Conservation (phyloP, 2,797 vertebrate species). For the Enteromius treurensis region DNA sequence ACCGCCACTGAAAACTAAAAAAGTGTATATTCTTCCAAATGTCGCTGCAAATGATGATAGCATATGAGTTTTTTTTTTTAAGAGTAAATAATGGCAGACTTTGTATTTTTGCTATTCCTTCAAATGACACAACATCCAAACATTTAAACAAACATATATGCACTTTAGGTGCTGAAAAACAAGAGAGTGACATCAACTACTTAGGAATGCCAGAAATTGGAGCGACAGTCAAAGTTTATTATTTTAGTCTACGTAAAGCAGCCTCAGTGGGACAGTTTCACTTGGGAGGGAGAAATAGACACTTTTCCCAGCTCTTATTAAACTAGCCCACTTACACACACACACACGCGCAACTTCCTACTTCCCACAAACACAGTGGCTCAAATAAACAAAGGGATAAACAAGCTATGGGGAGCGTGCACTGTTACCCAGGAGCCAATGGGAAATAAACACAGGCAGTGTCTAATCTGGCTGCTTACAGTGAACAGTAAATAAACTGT, state of each 20-base stretch:
- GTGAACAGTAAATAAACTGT: slow-evolving; percentile 65
- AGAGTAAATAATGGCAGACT: neutral
- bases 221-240: slow-evolving; percentile 74
- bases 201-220: slow-evolving; percentile 71
- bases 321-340: slow-evolving; percentile 59
- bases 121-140: slow-evolving; percentile 1
- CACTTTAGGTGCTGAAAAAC: slow-evolving; percentile 46
- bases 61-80: neutral
- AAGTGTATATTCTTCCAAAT: neutral
- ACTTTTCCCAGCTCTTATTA: slow-evolving; percentile 78
- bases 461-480: slow-evolving; percentile 56
- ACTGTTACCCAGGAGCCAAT: slow-evolving; percentile 63
- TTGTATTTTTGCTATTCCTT: slow-evolving; percentile 28
- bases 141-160: slow-evolving; percentile 27
- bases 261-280: slow-evolving; percentile 76
- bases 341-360: slow-evolving; percentile 63
- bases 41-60: neutral
- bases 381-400: slow-evolving; percentile 76
- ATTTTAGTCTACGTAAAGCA: slow-evolving; percentile 70
- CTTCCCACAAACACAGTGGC: slow-evolving; percentile 71
- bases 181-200: slow-evolving; percentile 71
- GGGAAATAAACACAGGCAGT: slow-evolving; percentile 64
- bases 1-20: neutral
- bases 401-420: slow-evolving; percentile 67
- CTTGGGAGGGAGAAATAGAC: slow-evolving; percentile 68